Evolutionary conservation across 2,888 invertebrate species (phyloP).

Genomic region (Incurvaria masculella): DNA sequence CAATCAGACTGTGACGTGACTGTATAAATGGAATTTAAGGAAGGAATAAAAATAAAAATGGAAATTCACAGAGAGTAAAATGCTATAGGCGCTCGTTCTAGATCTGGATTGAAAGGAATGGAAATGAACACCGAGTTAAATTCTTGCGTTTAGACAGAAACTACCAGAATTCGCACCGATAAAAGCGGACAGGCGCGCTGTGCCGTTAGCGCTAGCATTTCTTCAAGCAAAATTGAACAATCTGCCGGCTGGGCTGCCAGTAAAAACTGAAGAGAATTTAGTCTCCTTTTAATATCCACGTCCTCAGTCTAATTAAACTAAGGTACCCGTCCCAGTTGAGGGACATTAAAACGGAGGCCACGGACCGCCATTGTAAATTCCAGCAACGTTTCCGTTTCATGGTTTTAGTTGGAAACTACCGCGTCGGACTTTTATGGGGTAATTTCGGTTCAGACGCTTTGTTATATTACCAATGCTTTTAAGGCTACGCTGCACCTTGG

Average conservation of each 20-base stretch:
- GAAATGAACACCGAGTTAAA: too few species aligned
- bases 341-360: not conserved
- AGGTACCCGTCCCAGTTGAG: not conserved
- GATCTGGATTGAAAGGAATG: too few species aligned
- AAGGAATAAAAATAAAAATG: too few species aligned
- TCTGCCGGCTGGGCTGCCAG: not conserved
- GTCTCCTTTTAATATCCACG: not conserved
- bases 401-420: constrained; percentile 54
- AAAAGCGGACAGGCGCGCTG: too few species aligned
- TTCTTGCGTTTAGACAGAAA: too few species aligned
- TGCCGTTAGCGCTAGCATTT: too few species aligned
- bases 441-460: constrained; percentile 58
- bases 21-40: too few species aligned
- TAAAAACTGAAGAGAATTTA: not conserved
- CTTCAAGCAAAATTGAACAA: too few species aligned
- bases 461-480: constrained; percentile 60
- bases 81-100: too few species aligned
- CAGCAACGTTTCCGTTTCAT: constrained; percentile 52
- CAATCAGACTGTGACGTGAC: too few species aligned
- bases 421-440: constrained; percentile 55
- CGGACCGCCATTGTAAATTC: constrained; percentile 51
- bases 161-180: too few species aligned
- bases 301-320: not conserved
- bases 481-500: constrained; percentile 45
- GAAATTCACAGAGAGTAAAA: too few species aligned